Conservation (phyloP, 2,797 vertebrate genomes). For the Helarctos malayanus region DNA sequence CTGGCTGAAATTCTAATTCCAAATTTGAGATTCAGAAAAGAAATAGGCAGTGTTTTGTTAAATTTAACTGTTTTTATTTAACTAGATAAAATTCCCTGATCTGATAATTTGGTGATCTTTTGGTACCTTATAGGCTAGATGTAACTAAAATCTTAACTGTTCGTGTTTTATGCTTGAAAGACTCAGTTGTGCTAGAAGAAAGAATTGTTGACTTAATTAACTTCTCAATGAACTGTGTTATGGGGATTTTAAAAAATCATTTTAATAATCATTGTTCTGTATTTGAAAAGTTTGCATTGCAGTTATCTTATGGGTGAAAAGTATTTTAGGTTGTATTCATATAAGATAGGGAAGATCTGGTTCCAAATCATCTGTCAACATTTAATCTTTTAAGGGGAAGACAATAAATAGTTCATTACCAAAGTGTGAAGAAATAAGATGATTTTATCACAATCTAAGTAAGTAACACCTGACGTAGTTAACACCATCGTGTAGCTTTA, state of each 20-base stretch:
- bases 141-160: neutral
- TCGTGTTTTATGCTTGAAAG: neutral
- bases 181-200: neutral
- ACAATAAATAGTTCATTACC: neutral
- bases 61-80: slow-evolving; percentile 2
- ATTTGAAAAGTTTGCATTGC: neutral
- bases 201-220: neutral
- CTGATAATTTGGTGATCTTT: neutral
- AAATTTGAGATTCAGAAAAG: slow-evolving; percentile 12
- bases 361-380: neutral
- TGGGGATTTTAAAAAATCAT: neutral
- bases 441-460: neutral
- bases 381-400: slow-evolving; percentile 33
- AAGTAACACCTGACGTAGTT: neutral
- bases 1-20: neutral
- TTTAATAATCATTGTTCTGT: slow-evolving; percentile 17
- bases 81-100: neutral
- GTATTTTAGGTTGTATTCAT: neutral
- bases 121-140: neutral
- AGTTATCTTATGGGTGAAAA: neutral
- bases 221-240: neutral
- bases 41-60: neutral
- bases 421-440: neutral
- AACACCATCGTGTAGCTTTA: neutral
- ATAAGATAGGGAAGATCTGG: neutral